Conservation (phyloP, 1,140 invertebrate genomes). For the Drosophila takahashii region DNA sequence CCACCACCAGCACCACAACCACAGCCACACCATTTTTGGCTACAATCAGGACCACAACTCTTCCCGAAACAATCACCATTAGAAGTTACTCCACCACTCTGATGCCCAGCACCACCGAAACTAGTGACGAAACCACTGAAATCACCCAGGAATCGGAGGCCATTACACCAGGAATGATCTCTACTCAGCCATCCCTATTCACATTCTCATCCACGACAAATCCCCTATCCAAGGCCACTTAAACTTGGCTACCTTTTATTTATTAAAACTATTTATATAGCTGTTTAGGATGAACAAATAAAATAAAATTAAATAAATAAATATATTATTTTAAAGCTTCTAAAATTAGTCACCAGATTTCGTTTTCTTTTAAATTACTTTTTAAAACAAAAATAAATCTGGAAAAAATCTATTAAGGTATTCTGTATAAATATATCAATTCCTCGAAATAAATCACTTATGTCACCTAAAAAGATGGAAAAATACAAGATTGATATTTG, state of each 20-base stretch:
- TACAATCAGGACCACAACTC: no score
- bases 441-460: no score
- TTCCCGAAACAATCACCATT: not conserved
- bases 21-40: not conserved
- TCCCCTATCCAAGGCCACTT: not conserved
- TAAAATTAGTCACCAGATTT: no score
- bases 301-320: no score
- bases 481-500: no score
- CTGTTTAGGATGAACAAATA: not conserved
- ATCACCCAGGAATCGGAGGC: not conserved
- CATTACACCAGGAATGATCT: not conserved
- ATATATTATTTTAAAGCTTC: no score
- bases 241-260: not conserved
- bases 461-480: no score
- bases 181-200: not conserved
- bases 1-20: conserved; percentile 2
- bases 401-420: no score
- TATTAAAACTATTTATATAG: not conserved
- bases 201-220: no score
- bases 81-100: not conserved
- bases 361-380: no score
- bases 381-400: no score
- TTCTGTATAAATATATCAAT: no score
- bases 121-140: not conserved
- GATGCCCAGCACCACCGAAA: conserved; percentile 2